Evolutionary conservation across 2,797 vertebrate genomes (phyloP).

Genomic region (Gymnoscopelus microlampas): DNA sequence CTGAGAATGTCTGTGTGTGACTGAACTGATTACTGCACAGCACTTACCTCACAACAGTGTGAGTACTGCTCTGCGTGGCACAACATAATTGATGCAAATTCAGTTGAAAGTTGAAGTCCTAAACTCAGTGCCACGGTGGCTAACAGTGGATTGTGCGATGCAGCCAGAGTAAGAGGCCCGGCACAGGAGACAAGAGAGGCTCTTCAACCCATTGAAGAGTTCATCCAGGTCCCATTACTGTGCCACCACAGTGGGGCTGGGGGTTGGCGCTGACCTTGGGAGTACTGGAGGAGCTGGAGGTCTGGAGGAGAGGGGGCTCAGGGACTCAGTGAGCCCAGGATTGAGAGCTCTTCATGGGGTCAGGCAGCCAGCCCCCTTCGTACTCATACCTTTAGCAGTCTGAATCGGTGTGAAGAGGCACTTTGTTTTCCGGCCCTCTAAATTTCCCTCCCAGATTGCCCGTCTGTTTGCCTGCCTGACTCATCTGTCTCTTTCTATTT

Average conservation of each 20-base stretch:
- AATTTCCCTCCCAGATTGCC: too few species aligned
- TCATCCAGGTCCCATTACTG: constrained; percentile 79
- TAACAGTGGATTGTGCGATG: constrained; percentile 27
- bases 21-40: neutral
- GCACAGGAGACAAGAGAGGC: constrained; percentile 57
- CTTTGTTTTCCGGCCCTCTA: constrained; percentile 48
- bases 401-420: constrained; percentile 69
- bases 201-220: constrained; percentile 80
- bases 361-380: constrained; percentile 58
- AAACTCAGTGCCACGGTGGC: neutral
- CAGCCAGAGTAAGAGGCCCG: constrained; percentile 39
- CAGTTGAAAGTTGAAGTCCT: neutral
- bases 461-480: neutral
- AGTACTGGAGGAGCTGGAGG: constrained; percentile 54
- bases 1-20: neutral
- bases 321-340: constrained; percentile 59
- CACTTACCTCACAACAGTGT: neutral
- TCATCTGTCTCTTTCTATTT: neutral
- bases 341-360: constrained; percentile 71
- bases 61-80: neutral
- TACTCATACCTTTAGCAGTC: constrained; percentile 69
- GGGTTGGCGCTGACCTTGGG: constrained; percentile 60
- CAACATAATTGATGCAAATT: neutral
- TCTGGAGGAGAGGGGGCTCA: constrained; percentile 48
- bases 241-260: constrained; percentile 66